A percentile compares a stretch with the other conserved stretches of the same genome.
Evolutionary conservation across 2,113 vertebrate genomes (phyloP).

Genomic region (Climacteris rufus): DNA sequence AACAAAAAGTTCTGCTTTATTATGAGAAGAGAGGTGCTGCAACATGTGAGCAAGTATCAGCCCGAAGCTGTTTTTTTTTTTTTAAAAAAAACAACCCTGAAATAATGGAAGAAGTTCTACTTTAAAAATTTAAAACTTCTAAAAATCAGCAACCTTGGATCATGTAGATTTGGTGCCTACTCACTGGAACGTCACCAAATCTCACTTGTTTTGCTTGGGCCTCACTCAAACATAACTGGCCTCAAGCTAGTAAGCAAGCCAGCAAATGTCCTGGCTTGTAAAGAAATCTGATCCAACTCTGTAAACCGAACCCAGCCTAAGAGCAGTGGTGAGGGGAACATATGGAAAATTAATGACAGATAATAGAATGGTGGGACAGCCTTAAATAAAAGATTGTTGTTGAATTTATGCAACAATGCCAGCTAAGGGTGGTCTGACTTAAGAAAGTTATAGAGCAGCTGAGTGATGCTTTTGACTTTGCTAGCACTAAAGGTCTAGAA

Average conservation of each 20-base stretch:
- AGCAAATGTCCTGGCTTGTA: conserved; percentile 53
- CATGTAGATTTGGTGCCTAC: conserved; percentile 14
- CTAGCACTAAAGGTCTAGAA: not conserved
- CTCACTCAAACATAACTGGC: conserved; percentile 57
- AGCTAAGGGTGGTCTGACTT: not conserved
- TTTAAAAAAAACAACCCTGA: not conserved
- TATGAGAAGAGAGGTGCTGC: not conserved
- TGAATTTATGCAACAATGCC: not conserved
- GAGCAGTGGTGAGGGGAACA: not conserved
- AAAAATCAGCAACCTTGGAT: not conserved
- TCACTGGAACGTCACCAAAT: conserved; percentile 36
- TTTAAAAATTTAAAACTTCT: not conserved
- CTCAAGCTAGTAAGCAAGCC: conserved; percentile 57
- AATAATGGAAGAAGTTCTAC: not conserved
- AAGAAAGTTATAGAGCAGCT: not conserved
- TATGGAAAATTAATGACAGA: conserved; percentile 58
- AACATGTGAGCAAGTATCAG: not conserved
- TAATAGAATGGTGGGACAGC: conserved; percentile 1
- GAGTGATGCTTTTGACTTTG: not conserved
- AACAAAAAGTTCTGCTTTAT: not conserved
- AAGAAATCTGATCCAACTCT: conserved; percentile 55
- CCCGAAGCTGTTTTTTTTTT: not conserved
- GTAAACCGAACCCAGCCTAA: conserved; percentile 30
- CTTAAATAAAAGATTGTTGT: not conserved
- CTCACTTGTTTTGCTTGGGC: conserved; percentile 57